Evolutionary conservation across 1,140 invertebrate species (phyloP).

Genomic region (Octopus sinensis): DNA sequence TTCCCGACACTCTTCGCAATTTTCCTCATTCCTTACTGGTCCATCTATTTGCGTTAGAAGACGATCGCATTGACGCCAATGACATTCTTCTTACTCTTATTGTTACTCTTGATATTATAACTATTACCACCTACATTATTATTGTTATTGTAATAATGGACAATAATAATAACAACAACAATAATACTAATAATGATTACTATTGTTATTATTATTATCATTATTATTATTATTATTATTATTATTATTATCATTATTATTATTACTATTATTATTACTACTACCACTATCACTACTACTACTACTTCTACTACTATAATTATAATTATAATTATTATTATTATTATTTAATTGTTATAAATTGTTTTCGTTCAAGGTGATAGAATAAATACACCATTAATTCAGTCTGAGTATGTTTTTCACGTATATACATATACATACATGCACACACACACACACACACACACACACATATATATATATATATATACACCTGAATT

Average conservation of each 20-base stretch:
- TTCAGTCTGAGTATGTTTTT: not conserved
- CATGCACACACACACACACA: not conserved
- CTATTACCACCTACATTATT: not conserved
- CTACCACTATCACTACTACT: not conserved
- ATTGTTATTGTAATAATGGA: not conserved
- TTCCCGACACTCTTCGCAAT: constrained; percentile 83
- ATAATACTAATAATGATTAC: not conserved
- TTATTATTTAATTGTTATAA: not conserved
- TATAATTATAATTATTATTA: not conserved
- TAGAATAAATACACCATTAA: not conserved
- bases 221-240: not conserved
- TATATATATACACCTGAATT: not conserved
- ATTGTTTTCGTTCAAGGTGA: not conserved
- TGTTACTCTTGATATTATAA: not conserved
- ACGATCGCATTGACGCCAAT: not conserved
- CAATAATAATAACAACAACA: not conserved
- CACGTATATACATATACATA: not conserved
- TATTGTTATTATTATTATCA: not conserved
- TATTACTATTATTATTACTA: not conserved
- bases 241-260: not conserved
- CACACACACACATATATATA: not conserved
- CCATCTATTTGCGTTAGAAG: constrained; percentile 62
- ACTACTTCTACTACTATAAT: not conserved
- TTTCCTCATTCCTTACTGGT: constrained; percentile 85
- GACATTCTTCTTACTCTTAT: not conserved